Evolutionary conservation across 2,888 invertebrate genomes (phyloP).

Genomic region (Drosophila differens): DNA sequence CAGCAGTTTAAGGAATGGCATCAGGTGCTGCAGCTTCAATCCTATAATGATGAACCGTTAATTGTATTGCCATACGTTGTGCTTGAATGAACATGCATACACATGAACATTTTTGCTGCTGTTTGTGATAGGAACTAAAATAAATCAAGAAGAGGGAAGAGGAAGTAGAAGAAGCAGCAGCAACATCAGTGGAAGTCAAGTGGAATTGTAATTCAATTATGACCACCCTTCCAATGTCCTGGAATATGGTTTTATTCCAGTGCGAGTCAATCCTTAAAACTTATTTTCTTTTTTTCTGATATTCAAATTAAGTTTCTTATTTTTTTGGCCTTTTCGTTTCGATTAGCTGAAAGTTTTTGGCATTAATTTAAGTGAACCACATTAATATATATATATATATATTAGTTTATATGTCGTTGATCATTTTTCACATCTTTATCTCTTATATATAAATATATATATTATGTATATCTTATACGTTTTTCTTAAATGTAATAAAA

Average conservation of each 20-base stretch:
- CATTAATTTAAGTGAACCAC: conserved; percentile 15
- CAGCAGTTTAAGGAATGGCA: conserved; percentile 95
- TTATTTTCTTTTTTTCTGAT: conserved; percentile 11
- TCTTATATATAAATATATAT: conserved; percentile 14
- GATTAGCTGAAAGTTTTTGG: neutral
- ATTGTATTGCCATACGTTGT: conserved; percentile 98
- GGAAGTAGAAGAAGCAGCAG: neutral
- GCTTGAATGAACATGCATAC: conserved; percentile 89
- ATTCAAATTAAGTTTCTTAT: conserved; percentile 20
- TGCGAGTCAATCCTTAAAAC: conserved; percentile 14
- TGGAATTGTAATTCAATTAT: conserved; percentile 12
- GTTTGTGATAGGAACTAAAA: conserved; percentile 3
- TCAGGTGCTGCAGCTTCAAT: conserved; percentile 91
- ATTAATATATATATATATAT: conserved; percentile 25
- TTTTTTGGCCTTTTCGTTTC: neutral
- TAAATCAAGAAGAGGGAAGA: neutral
- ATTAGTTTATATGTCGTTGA: conserved; percentile 39
- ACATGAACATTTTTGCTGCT: neutral
- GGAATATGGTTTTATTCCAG: conserved; percentile 8
- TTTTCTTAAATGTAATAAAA: conserved; percentile 19
- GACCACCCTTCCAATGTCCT: conserved; percentile 4
- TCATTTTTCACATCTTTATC: conserved; percentile 21
- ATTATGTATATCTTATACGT: conserved; percentile 21
- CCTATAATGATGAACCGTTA: conserved; percentile 92
- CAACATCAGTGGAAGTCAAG: conserved; percentile 1